Percentiles rank a stretch among this genome's conserved stretches.
Evolutionary conservation across 2,113 vertebrate genomes (phyloP).

Genomic region (Sprattus sprattus): DNA sequence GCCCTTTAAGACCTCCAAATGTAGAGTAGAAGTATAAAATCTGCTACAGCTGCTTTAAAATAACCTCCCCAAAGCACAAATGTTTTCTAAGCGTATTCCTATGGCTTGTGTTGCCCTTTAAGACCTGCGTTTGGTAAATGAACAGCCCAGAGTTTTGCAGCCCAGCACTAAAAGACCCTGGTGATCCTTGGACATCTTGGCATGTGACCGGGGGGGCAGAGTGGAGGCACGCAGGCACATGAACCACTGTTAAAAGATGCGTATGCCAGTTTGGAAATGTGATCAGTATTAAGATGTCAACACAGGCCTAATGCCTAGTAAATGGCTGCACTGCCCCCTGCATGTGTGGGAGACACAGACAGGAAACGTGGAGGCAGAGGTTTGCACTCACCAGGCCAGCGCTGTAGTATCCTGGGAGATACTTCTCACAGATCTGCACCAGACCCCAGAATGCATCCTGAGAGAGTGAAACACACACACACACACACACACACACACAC

Average conservation of each 20-base stretch:
- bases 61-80: not conserved
- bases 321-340: not conserved
- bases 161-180: not conserved
- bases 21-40: not conserved
- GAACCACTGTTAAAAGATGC: not conserved
- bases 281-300: not conserved
- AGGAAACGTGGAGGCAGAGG: not conserved
- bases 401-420: constrained; percentile 82
- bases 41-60: no score
- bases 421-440: constrained; percentile 81
- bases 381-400: constrained; percentile 69
- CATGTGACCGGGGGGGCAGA: not conserved
- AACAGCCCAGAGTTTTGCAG: not conserved
- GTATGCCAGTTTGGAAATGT: not conserved
- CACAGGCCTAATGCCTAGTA: not conserved
- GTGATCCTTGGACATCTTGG: not conserved
- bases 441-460: constrained; percentile 80
- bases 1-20: not conserved
- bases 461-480: not conserved
- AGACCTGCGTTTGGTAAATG: not conserved
- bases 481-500: not conserved
- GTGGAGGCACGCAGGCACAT: not conserved
- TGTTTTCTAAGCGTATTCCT: not conserved
- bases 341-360: not conserved
- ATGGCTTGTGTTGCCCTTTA: not conserved